Evolutionary conservation across 2,113 vertebrate genomes (phyloP), one percentile per base, ranked within the genome.

Genomic region (Pollachius pollachius): DNA sequence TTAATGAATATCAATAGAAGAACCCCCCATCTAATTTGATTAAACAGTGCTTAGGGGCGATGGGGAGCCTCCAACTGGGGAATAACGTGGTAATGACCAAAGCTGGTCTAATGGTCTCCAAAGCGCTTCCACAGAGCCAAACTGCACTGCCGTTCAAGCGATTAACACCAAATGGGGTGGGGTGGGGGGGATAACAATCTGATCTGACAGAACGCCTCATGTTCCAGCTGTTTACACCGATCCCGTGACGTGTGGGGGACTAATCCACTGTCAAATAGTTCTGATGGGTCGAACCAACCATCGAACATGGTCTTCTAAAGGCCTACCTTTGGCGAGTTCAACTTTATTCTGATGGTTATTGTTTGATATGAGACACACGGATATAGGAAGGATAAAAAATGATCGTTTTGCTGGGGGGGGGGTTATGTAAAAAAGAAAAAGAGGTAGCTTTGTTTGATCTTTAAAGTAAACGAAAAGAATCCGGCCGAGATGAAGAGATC

Each of bases 1-100:
- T 94, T 94, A 95, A 96, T 96, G 94, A 95, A 95, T 94, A 94
- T 94, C 94, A 95, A 94, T 94, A 93, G 93, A 88, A 93, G 92
- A 93, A 93, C 86, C 90, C 86, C 92, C 94, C 91, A 91, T 93
- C 92, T 95, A 95, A 96, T 95, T 94, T 95, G 94, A 95, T 95
- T 95, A 96, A 95, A 94, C 93, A 93, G 94, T 93, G 93, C 94
- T 93, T 94, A 93, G 94, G 41, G 94, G 94, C 94, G 93, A 93
- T 48, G 88, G 89, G 92, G 94, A 91, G 91, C 94, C 92, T 90
- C 92, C 87, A 90, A 88, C 92, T 90, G 86, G 94, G 94, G 95
- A 95, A 94, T 93, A 92, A 87, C 88, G 91, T 90, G 91, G 89
- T 95, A 95, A 97, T 95, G 94, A 95, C 93, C 94, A 94, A 92